Evolutionary conservation across 2,888 invertebrate genomes (phyloP).

Genomic region (Cephus spinipes): DNA sequence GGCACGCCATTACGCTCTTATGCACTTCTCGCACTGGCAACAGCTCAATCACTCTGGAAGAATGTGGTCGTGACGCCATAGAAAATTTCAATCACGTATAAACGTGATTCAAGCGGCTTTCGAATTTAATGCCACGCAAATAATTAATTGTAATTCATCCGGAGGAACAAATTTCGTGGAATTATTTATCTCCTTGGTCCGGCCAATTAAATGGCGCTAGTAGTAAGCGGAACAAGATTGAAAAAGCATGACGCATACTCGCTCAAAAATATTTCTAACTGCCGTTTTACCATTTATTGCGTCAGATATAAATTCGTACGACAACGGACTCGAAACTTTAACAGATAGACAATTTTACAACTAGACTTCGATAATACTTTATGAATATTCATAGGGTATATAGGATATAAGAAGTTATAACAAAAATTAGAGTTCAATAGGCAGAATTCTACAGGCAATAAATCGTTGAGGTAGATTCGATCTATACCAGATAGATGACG

Average conservation of each 20-base stretch:
- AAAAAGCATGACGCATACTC: neutral
- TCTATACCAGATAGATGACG: neutral
- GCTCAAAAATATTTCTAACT: neutral
- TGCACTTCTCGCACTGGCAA: neutral
- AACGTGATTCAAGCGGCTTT: neutral
- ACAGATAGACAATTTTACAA: neutral
- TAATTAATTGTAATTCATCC: neutral
- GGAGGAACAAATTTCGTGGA: neutral
- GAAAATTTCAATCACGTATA: neutral
- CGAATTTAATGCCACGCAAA: neutral
- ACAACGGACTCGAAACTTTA: neutral
- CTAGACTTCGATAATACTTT: too few relatives aligned
- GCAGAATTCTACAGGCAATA: neutral
- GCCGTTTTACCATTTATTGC: too few relatives aligned
- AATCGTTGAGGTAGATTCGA: neutral
- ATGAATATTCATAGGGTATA: too few relatives aligned
- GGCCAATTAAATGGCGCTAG: neutral
- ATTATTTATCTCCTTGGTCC: neutral
- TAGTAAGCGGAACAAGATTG: neutral
- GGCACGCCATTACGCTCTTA: neutral
- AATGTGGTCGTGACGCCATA: neutral
- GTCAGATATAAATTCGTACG: too few relatives aligned
- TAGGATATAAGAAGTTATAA: neutral
- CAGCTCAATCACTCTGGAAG: neutral
- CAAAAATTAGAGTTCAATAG: neutral